Evolutionary conservation across 2,797 vertebrate genomes (phyloP), one percentile per base, ranked within the genome.

Genomic region (Megaceryle alcyon): DNA sequence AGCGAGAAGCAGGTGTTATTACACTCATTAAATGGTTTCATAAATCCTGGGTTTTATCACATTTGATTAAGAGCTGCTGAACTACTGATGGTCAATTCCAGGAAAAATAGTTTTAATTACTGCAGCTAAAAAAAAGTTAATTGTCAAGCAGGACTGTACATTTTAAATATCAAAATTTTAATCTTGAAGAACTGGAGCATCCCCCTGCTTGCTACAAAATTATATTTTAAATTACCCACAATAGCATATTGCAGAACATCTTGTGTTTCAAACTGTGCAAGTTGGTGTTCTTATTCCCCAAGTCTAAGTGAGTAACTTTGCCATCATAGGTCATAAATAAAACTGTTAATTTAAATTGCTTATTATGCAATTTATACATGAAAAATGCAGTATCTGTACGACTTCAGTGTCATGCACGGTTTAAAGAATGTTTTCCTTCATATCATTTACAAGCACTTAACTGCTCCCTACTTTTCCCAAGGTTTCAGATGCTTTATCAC

Each of bases 1-100:
- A 86, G 94, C 25, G 60, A 97, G 97, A 98, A 97, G 97, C 97
- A 98, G 97, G 97, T 98, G 97, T 96, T 97, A 96, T 94, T 95
- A 89, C 95, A 94, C 96, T 97, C 96, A 97, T 97, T 98, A 97
- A 97, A 97, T 94, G 97, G 92, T 97, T 98, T 98, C 94, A 96
- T 97, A 98, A 98, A 97, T 98, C 97, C 96, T 95, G 92, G 94
- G 71, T 92, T 98, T 97, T 97, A 97, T 97, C 97, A 96, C 96
- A 85, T 97, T 96, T 97, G 96, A 97, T 98, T 98, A 98, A 97
- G 96, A 90, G 94, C 93, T 97, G 85, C 92, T 97, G 94, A 97
- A 92, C 88, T 94, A 94, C 90, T 78, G 94, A 97, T 70, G 92
- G 96, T 96, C 97, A 95, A 68, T 97, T 97, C 83, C 85, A 93